These are phyloP conservation scores for Campylomormyrus tamandua DNA, from an alignment of 2,113 vertebrate genomes.

Conservation along the genomic window DNA sequence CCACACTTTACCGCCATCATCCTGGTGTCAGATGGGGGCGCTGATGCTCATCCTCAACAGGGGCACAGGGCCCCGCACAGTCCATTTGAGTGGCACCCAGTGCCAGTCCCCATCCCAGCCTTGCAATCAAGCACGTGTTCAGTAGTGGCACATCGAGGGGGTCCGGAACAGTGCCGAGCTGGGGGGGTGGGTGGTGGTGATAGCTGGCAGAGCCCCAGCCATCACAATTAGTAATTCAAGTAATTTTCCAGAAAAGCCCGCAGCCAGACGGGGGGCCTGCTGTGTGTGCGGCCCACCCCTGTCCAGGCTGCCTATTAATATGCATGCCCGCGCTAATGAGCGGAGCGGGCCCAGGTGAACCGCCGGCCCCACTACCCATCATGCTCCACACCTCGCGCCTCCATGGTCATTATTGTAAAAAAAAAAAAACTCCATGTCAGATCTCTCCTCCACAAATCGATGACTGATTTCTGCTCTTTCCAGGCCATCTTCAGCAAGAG, in stretches of 20 bases:
- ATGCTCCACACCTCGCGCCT: background rate
- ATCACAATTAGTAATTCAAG: constrained; percentile 71
- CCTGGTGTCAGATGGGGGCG: background rate
- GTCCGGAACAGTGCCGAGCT: constrained; percentile 7
- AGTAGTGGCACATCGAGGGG: background rate
- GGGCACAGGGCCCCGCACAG: background rate
- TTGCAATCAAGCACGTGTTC: constrained; percentile 8
- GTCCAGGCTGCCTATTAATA: constrained; percentile 54
- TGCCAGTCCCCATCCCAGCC: background rate
- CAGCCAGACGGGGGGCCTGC: constrained; percentile 47
- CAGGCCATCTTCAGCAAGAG: background rate
- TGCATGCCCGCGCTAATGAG: constrained; percentile 62
- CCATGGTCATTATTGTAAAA: background rate
- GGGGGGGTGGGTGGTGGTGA: constrained; percentile 20
- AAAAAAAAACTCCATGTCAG: background rate
- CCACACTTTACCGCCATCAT: background rate
- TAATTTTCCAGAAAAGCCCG: constrained; percentile 76
- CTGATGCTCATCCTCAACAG: background rate
- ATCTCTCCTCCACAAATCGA: background rate
- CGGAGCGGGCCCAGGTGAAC: constrained; percentile 58
- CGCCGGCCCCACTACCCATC: constrained; percentile 15
- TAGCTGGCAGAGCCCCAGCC: constrained; percentile 42
- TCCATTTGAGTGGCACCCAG: background rate
- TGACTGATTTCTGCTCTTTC: background rate
- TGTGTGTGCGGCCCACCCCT: constrained; percentile 33